Evolutionary conservation across 1,140 invertebrate genomes (phyloP).

Genomic region (Megalopta genalis): DNA sequence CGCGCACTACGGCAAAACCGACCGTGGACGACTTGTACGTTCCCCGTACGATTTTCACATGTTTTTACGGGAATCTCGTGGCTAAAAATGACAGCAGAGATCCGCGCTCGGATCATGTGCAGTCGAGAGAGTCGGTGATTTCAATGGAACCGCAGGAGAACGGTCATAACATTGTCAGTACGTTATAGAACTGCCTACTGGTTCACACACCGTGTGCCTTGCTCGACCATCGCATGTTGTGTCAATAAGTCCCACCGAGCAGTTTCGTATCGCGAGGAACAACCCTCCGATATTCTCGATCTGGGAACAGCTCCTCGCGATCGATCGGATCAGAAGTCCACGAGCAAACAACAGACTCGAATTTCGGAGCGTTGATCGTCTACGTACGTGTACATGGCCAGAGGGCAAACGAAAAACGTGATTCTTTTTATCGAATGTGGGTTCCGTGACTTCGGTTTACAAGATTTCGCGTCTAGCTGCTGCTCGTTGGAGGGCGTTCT

Average conservation of each 20-base stretch:
- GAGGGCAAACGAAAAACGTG: conserved; percentile 32
- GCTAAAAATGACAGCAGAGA: background rate
- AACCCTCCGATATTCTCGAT: conserved; percentile 27
- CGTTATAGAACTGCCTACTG: conserved; percentile 27
- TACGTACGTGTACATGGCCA: conserved; percentile 43
- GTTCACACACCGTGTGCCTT: conserved; percentile 39
- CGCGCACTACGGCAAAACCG: conserved; percentile 56
- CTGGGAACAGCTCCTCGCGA: conserved; percentile 8
- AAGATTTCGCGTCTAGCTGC: conserved; percentile 62
- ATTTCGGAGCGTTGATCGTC: conserved; percentile 30
- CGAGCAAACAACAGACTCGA: conserved; percentile 33
- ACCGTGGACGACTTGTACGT: conserved; percentile 30
- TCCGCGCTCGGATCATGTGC: conserved; percentile 27
- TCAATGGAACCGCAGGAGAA: conserved; percentile 2
- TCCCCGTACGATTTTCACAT: conserved; percentile 55
- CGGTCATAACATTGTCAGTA: conserved; percentile 41
- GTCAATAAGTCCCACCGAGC: conserved; percentile 57
- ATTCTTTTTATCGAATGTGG: conserved; percentile 49
- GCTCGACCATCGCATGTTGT: conserved; percentile 62
- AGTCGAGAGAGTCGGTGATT: conserved; percentile 9
- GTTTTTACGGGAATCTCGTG: conserved; percentile 35
- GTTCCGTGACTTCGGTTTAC: conserved; percentile 57
- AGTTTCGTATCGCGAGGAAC: conserved; percentile 41
- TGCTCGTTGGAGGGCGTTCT: conserved; percentile 69
- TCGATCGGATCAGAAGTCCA: conserved; percentile 20